Percentiles rank a stretch among this genome's conserved stretches.
Evolutionary conservation across 2,113 vertebrate species (phyloP).

Genomic region (Chiloscyllium plagiosum): DNA sequence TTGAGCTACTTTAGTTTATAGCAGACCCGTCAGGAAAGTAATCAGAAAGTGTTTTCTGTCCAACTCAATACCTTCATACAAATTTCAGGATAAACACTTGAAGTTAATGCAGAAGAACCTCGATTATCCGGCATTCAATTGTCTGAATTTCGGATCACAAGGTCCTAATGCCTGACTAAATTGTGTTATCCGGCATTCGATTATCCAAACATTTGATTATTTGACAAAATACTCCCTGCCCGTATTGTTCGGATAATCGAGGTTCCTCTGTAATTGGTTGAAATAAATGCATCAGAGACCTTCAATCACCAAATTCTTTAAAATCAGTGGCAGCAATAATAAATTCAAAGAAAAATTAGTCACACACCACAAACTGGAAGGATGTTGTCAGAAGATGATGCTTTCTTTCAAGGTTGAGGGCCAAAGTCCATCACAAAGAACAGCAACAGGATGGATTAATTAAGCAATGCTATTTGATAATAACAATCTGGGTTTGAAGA

Average conservation of each 20-base stretch:
- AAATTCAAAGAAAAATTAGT: background rate
- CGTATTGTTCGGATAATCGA: too few relatives aligned
- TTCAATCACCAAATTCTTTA: background rate
- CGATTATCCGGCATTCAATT: too few relatives aligned
- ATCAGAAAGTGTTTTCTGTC: background rate
- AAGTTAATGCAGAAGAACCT: background rate
- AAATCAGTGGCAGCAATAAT: background rate
- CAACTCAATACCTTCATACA: background rate
- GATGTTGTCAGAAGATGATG: background rate
- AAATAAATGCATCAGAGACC: constrained; percentile 22
- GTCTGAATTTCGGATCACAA: too few relatives aligned
- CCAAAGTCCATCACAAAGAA: background rate
- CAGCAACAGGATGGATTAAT: background rate
- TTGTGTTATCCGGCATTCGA: too few relatives aligned
- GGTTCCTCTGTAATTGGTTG: too few relatives aligned
- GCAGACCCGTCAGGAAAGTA: background rate
- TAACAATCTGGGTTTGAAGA: background rate
- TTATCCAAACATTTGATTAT: too few relatives aligned
- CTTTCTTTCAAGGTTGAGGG: background rate
- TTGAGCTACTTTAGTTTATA: background rate
- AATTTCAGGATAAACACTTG: background rate
- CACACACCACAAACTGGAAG: background rate
- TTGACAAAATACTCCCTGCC: too few relatives aligned
- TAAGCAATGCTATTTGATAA: background rate
- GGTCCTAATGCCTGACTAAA: too few relatives aligned